Conservation (phyloP, 2,113 vertebrate species). For the Suncus etruscus region DNA sequence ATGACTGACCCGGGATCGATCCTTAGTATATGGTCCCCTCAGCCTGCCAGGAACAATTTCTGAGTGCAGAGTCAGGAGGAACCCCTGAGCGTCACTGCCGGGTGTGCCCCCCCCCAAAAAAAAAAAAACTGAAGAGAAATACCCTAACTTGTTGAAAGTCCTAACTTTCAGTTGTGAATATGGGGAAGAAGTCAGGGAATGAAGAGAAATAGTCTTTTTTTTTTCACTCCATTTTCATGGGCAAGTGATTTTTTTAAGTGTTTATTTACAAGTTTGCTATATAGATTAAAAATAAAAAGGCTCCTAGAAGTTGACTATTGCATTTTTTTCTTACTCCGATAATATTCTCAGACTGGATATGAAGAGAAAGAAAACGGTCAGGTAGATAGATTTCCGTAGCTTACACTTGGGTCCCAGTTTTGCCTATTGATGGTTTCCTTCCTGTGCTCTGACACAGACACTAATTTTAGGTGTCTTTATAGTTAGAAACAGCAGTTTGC, state of each 20-base stretch:
- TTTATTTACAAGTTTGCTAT: background rate
- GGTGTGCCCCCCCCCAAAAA: too few relatives aligned
- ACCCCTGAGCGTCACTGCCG: too few relatives aligned
- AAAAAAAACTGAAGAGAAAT: background rate
- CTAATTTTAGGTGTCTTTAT: constrained; percentile 74
- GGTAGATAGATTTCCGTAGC: constrained; percentile 59
- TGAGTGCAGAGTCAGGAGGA: too few relatives aligned
- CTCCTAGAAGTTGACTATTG: background rate
- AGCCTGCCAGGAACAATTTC: too few relatives aligned
- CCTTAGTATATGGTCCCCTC: too few relatives aligned
- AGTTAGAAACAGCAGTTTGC: constrained; percentile 20
- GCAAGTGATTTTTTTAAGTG: too few relatives aligned
- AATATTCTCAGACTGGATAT: constrained; percentile 73
- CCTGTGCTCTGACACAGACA: constrained; percentile 79
- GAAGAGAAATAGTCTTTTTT: background rate
- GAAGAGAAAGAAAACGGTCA: constrained; percentile 48
- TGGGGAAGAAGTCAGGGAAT: background rate
- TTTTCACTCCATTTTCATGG: too few relatives aligned
- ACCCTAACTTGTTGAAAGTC: background rate
- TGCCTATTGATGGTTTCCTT: constrained; percentile 83
- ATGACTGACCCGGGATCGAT: too few relatives aligned
- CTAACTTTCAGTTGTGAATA: background rate
- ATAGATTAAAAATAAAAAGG: constrained; percentile 40
- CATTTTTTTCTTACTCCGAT: background rate
- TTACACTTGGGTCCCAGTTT: constrained; percentile 39